Base-by-base conservation (phyloP, 2,797 vertebrate species). In the Morus bassanus region DNA sequence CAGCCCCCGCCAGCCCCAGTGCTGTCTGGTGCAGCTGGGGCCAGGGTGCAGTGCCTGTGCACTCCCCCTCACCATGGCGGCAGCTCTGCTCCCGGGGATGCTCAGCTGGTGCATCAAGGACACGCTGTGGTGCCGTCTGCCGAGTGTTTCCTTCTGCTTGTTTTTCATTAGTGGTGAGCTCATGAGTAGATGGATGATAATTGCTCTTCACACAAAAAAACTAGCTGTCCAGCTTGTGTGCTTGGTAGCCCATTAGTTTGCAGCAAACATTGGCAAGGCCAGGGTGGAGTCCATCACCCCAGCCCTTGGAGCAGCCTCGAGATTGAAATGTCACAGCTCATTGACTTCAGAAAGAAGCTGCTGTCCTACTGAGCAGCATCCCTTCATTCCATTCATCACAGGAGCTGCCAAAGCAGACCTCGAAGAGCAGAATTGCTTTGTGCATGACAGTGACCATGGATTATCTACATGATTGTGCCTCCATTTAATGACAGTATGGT, bases 11-110 rank as follows among this genome's bases (percentile, higher is more conserved):
- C 33, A n/a, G n/a, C 51, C 48, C 46, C 3, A 1, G 54, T 22
- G 50, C 30, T 37, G 37, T 0, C 0, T 19, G 64, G 37, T 45
- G 37, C 60, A 60, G 51, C 23, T 3, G 11, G 41, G 51, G 19
- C 19, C 0, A 0, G 28, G 48, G 13, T 1, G 0, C 84, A 28
- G 60, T 13, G 31, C 33, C 50, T 2, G 0, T 28, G 28, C 2
- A 3, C n/a, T 59, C 31, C 57, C 23, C 23, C 9, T 6, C 11
- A 6, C 13, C 31, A 50, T 24, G 41, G 37, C 59, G 78, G 67
- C 54, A 39, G n/a, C 75, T 93, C 74, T 50, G 46, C 51, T 77
- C 37, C 83, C 0, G 0, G 59, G 10, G 41, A 18, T 28, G 69
- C 25, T 77, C 46, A 63, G 56, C 46, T 54, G 69, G 13, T 72